Evolutionary conservation across 2,113 vertebrate genomes (phyloP).

Genomic region (Silurus meridionalis): DNA sequence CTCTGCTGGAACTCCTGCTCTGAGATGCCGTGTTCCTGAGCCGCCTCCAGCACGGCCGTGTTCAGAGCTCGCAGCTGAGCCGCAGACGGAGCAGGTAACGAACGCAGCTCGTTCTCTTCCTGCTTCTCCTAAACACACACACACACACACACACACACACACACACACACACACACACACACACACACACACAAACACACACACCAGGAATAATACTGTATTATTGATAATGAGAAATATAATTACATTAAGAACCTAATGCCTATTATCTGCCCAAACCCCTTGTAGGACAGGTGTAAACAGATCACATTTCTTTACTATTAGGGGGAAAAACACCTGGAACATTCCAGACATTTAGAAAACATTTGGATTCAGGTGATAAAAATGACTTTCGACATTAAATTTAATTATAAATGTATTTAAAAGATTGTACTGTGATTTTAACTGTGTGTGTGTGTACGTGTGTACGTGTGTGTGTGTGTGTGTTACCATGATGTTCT

Average conservation of each 20-base stretch:
- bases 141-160: slow-evolving; percentile 13
- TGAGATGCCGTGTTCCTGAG: slow-evolving; percentile 85
- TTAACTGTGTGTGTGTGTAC: background rate
- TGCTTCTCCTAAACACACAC: slow-evolving; percentile 84
- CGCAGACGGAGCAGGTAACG: slow-evolving; percentile 80
- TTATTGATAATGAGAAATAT: background rate
- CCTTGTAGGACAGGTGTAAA: background rate
- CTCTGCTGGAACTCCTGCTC: slow-evolving; percentile 86
- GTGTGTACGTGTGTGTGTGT: background rate
- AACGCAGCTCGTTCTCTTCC: slow-evolving; percentile 92
- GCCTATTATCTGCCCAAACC: background rate
- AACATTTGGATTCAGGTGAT: background rate
- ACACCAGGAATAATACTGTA: background rate
- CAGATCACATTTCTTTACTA: background rate
- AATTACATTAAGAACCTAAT: background rate
- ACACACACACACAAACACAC: too few species aligned
- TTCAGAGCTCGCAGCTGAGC: slow-evolving; percentile 87
- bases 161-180: background rate
- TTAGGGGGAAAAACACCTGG: background rate
- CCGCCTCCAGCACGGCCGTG: slow-evolving; percentile 78
- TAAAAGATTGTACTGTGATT: too few species aligned
- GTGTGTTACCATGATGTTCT: slow-evolving; percentile 90
- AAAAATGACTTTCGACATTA: background rate
- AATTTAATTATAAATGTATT: too few species aligned
- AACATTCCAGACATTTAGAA: background rate